phyloP scores from a whole-genome alignment of 1,140 invertebrate species.

The Adelges cooleyi region DNA sequence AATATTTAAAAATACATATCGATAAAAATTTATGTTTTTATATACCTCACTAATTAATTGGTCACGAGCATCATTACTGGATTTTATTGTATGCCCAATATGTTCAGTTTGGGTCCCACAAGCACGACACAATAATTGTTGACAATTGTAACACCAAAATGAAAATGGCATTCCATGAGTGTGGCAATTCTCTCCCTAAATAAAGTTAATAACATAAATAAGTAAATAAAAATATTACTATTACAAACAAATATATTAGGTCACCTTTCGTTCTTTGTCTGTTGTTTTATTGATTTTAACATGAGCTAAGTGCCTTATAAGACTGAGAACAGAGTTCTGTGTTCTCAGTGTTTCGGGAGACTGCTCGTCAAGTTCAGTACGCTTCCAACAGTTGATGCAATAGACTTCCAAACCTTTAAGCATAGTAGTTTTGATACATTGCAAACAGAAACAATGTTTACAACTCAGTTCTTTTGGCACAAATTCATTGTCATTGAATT shows the following conservation, averaged over 20 bases:
- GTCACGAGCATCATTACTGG: conserved; percentile 53
- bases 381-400: conserved; percentile 57
- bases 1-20: background rate
- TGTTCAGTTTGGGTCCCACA: conserved; percentile 54
- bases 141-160: conserved; percentile 60
- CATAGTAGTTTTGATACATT: conserved; percentile 54
- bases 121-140: conserved; percentile 49
- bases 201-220: conserved; percentile 6
- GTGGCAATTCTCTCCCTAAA: conserved; percentile 49
- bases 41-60: conserved; percentile 51
- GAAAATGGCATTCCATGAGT: conserved; percentile 59
- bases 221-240: background rate
- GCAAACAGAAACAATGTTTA: conserved; percentile 62
- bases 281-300: conserved; percentile 37
- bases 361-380: conserved; percentile 48
- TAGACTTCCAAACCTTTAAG: conserved; percentile 50
- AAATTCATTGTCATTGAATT: conserved; percentile 55
- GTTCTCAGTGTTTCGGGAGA: conserved; percentile 54
- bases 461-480: conserved; percentile 60
- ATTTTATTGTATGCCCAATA: conserved; percentile 51
- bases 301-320: conserved; percentile 33
- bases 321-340: conserved; percentile 46
- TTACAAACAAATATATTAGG: no score
- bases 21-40: background rate
- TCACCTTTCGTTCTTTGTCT: conserved; percentile 39